Conservation (phyloP, 2,113 vertebrate genomes). For the Corapipo altera region DNA sequence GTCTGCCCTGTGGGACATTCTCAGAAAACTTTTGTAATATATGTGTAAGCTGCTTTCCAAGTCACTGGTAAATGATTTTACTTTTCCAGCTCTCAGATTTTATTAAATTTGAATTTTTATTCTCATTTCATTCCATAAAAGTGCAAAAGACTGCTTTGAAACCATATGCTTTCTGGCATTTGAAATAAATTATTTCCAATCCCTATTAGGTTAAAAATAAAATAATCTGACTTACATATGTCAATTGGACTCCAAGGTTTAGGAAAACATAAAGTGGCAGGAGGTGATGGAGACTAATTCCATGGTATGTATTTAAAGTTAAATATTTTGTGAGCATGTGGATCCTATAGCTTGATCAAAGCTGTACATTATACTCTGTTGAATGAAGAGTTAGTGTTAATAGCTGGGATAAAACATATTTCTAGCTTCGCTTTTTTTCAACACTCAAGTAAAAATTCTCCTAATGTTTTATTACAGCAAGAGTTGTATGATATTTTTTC, state of each 20-base stretch:
- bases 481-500: conserved; percentile 59
- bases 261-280: conserved; percentile 3
- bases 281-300: conserved; percentile 57
- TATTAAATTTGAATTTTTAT: conserved; percentile 68
- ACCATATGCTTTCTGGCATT: conserved; percentile 14
- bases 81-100: conserved; percentile 50
- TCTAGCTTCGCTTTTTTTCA: conserved; percentile 54
- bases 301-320: conserved; percentile 44
- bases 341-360: conserved; percentile 55
- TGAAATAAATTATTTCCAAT: conserved; percentile 55
- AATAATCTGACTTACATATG: conserved; percentile 43
- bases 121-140: conserved; percentile 56
- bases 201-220: conserved; percentile 58
- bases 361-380: conserved; percentile 15
- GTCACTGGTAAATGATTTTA: conserved; percentile 1
- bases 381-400: conserved; percentile 55
- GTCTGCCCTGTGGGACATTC: conserved; percentile 17
- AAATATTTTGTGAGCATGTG: conserved; percentile 60
- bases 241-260: conserved; percentile 51
- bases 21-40: conserved; percentile 29
- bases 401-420: conserved; percentile 48
- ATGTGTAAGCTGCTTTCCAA: conserved; percentile 7
- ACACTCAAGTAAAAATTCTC: conserved; percentile 58
- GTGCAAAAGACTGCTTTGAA: conserved; percentile 53
- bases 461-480: conserved; percentile 52